Evolutionary conservation across 1,140 invertebrate species (phyloP).

Genomic region (Phortica variegata): DNA sequence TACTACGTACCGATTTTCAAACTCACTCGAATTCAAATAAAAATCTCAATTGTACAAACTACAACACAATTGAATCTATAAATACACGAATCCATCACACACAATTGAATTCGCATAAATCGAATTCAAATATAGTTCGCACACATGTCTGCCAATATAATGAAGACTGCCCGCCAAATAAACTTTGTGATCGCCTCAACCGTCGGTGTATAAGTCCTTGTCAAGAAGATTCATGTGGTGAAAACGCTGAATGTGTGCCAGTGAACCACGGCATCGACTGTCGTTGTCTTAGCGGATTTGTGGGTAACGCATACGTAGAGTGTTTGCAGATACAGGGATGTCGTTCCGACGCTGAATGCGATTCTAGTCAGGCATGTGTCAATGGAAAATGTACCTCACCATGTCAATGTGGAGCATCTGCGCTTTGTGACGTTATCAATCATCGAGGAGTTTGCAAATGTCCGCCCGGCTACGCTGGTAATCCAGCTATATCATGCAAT

Average conservation of each 20-base stretch:
- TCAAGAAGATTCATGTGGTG: conserved; percentile 76
- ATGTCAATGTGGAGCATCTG: conserved; percentile 74
- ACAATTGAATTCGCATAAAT: conserved; percentile 53
- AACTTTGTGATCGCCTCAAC: conserved; percentile 79
- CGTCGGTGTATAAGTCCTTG: conserved; percentile 83
- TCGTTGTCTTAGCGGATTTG: conserved; percentile 72
- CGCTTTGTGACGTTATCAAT: conserved; percentile 73
- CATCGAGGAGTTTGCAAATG: conserved; percentile 76
- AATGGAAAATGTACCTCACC: conserved; percentile 73
- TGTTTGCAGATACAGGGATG: conserved; percentile 71
- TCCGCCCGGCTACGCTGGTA: conserved; percentile 71
- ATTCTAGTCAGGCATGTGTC: conserved; percentile 70
- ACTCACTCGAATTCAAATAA: conserved; percentile 5
- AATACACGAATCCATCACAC: conserved; percentile 50
- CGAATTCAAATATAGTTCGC: conserved; percentile 55
- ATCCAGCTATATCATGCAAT: conserved; percentile 66
- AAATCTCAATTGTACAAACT: conserved; percentile 15
- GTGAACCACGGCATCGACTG: conserved; percentile 77
- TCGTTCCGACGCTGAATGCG: conserved; percentile 68
- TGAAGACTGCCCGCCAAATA: conserved; percentile 81
- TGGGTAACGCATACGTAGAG: conserved; percentile 76
- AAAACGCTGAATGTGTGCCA: conserved; percentile 78
- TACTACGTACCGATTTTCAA: conserved; percentile 19
- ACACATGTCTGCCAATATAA: conserved; percentile 83
- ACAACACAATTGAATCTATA: conserved; percentile 32